Percentiles rank a stretch among this genome's conserved stretches.
Evolutionary conservation across 1,140 invertebrate species (phyloP).

Genomic region (Atta cephalotes): DNA sequence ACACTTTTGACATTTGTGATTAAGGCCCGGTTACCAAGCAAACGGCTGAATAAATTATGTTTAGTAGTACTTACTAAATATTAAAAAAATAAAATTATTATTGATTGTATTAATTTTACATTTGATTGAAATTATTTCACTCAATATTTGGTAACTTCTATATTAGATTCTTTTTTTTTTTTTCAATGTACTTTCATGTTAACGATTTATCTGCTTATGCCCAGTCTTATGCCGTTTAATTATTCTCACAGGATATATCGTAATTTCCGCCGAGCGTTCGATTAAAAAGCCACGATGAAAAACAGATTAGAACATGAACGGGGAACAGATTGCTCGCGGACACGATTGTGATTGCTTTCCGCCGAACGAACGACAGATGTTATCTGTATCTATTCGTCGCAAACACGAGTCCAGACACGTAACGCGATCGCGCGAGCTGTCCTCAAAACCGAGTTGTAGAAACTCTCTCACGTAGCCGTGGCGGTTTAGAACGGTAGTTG

Average conservation of each 20-base stretch:
- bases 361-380: conserved; percentile 46
- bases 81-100: too few relatives aligned
- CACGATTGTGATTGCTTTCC: conserved; percentile 52
- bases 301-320: conserved; percentile 15
- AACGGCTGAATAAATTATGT: too few relatives aligned
- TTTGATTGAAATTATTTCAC: too few relatives aligned
- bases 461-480: conserved; percentile 40
- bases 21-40: too few relatives aligned
- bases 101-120: too few relatives aligned
- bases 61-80: too few relatives aligned
- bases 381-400: conserved; percentile 57
- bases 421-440: conserved; percentile 42
- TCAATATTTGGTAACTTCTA: too few relatives aligned
- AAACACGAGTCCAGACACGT: conserved; percentile 47
- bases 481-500: conserved; percentile 49
- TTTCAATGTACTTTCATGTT: background rate
- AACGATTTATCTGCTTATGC: background rate
- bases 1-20: too few relatives aligned
- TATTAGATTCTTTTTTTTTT: too few relatives aligned
- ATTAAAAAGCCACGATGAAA: conserved; percentile 37
- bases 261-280: background rate
- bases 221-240: background rate
- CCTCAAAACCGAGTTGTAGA: conserved; percentile 54
- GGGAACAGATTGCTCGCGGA: conserved; percentile 43
- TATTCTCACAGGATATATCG: background rate